phyloP scores from a whole-genome alignment of 2,888 invertebrate genomes.

The Eilema caniola region DNA sequence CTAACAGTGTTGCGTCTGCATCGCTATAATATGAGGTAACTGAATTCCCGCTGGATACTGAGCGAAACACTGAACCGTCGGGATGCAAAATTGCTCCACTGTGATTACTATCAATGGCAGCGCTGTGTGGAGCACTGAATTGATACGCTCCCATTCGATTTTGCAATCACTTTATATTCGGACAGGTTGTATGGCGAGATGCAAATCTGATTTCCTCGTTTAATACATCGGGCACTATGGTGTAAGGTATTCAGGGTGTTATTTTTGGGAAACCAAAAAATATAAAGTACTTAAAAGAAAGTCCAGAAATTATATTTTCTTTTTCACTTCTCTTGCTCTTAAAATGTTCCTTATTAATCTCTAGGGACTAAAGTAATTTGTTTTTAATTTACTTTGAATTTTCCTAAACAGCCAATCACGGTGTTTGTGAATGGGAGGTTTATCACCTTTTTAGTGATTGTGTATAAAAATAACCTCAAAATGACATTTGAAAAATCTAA shows the following conservation, averaged over 20 bases:
- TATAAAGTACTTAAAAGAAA: no score
- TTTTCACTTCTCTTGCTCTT: no score
- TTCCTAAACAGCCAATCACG: no score
- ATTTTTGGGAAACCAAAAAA: no score
- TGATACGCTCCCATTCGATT: slow-evolving; percentile 26
- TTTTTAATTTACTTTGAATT: no score
- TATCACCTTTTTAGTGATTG: no score
- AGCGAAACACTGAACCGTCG: slow-evolving; percentile 13
- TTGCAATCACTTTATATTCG: not conserved
- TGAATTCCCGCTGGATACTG: slow-evolving; percentile 21
- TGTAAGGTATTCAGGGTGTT: not conserved
- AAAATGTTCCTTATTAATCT: no score
- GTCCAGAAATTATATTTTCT: no score
- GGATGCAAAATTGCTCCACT: slow-evolving; percentile 27
- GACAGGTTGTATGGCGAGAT: not conserved
- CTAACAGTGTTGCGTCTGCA: slow-evolving; percentile 23
- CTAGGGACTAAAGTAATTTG: no score
- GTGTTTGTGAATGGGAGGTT: no score
- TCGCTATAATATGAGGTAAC: slow-evolving; percentile 29
- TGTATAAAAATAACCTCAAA: no score
- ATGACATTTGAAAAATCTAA: no score
- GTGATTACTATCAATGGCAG: slow-evolving; percentile 36
- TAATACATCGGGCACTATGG: not conserved
- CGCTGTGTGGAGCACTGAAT: slow-evolving; percentile 18
- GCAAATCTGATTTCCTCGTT: not conserved